Conservation (phyloP, 2,113 vertebrate genomes). For the Halichoerus grypus region DNA sequence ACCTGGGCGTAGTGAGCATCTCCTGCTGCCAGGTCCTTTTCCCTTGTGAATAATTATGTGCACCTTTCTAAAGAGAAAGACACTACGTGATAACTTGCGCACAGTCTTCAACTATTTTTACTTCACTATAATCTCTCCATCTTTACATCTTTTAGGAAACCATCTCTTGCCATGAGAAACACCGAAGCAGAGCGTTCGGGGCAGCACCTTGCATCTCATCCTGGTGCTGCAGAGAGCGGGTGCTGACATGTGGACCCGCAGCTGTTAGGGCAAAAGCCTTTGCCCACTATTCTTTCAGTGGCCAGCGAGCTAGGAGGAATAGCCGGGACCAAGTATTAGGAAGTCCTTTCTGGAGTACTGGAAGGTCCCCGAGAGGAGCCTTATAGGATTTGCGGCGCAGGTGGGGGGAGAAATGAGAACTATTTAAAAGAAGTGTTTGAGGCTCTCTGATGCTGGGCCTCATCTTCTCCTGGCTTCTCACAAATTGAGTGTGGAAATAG, state of each 20-base stretch:
- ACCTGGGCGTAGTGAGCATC: not conserved
- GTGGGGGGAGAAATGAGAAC: not conserved
- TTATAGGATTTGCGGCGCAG: not conserved
- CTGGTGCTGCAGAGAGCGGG: not conserved
- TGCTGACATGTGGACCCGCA: not conserved
- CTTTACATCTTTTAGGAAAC: conserved; percentile 64
- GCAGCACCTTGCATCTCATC: not conserved
- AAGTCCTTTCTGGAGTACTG: not conserved
- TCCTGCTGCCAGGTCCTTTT: conserved; percentile 59
- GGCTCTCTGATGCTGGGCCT: not conserved
- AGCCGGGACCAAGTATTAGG: not conserved
- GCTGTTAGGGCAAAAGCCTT: not conserved
- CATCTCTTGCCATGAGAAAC: conserved; percentile 75
- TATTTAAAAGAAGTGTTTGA: not conserved
- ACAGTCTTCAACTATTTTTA: conserved; percentile 78
- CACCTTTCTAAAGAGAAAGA: conserved; percentile 51
- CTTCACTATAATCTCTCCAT: conserved; percentile 69
- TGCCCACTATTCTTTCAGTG: not conserved
- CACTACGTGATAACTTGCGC: conserved; percentile 52
- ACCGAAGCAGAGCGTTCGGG: conserved; percentile 82
- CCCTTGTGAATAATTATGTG: conserved; percentile 5
- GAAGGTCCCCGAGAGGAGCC: not conserved
- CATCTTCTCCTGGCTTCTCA: conserved; percentile 7
- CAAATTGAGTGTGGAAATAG: not conserved
- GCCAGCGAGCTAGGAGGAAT: not conserved